These are phyloP conservation scores for Sialia sialis DNA, from an alignment of 2,113 vertebrate species.

Conservation along the genomic window DNA sequence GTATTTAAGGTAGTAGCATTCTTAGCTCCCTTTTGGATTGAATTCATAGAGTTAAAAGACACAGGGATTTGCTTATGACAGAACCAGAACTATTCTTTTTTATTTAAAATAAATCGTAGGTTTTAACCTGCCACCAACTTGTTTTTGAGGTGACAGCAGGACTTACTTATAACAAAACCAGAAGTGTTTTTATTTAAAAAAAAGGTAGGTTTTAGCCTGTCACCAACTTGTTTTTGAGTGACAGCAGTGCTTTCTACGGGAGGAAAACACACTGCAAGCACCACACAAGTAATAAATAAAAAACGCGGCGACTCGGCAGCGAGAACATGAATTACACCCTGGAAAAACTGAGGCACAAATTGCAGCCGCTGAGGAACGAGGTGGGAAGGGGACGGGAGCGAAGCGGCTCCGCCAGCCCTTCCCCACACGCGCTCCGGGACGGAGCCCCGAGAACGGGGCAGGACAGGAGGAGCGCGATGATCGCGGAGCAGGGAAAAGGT, in stretches of 20 bases:
- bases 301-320: background rate
- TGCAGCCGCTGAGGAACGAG: background rate
- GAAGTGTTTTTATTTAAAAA: too few relatives aligned
- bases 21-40: background rate
- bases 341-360: background rate
- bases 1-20: fast-evolving
- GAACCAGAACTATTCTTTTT: background rate
- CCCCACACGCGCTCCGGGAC: background rate
- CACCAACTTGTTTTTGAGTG: too few relatives aligned
- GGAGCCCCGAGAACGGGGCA: background rate
- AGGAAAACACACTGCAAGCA: fast-evolving
- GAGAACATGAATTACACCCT: background rate
- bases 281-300: background rate
- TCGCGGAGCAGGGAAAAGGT: background rate
- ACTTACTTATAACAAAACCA: background rate
- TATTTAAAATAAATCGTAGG: fast-evolving
- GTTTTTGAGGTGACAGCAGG: too few relatives aligned
- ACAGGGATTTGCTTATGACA: background rate
- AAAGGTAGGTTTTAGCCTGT: too few relatives aligned
- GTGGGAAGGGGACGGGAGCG: background rate
- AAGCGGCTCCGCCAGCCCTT: background rate
- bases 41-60: background rate
- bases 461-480: background rate
- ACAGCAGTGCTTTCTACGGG: background rate
- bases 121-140: too few relatives aligned